Conservation (phyloP, 2,888 invertebrate species). For the Callyntrura guangdongensis region DNA sequence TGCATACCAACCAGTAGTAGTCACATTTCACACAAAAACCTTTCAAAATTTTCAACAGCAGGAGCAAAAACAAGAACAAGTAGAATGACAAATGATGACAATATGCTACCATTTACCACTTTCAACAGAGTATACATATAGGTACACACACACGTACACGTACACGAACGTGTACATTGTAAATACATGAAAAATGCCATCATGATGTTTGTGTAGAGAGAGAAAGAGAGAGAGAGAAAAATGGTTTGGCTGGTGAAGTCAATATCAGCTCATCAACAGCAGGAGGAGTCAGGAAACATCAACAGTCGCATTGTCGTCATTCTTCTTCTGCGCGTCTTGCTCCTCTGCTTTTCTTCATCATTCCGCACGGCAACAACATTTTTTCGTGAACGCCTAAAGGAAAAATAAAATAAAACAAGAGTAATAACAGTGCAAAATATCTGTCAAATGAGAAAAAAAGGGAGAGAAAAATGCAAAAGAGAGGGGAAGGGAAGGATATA, state of each 20-base stretch:
- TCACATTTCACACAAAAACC: conserved; percentile 11
- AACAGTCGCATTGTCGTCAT: conserved; percentile 13
- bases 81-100: conserved; percentile 65
- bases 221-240: not conserved
- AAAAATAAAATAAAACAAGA: not conserved
- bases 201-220: not conserved
- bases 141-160: no score
- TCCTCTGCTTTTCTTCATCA: not conserved
- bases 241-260: not conserved
- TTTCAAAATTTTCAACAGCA: conserved; percentile 49
- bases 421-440: not conserved
- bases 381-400: conserved; percentile 61
- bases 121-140: not conserved
- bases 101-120: conserved; percentile 3
- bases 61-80: conserved; percentile 25
- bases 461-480: not conserved
- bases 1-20: not conserved
- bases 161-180: no score
- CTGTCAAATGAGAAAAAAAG: conserved; percentile 8
- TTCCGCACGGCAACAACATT: conserved; percentile 3
- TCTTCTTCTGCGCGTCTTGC: not conserved
- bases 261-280: conserved; percentile 12
- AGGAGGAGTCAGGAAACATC: conserved; percentile 28
- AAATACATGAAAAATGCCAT: not conserved
- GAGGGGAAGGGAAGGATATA: not conserved